Conservation (phyloP, 2,113 vertebrate species). For the Alligator mississippiensis region DNA sequence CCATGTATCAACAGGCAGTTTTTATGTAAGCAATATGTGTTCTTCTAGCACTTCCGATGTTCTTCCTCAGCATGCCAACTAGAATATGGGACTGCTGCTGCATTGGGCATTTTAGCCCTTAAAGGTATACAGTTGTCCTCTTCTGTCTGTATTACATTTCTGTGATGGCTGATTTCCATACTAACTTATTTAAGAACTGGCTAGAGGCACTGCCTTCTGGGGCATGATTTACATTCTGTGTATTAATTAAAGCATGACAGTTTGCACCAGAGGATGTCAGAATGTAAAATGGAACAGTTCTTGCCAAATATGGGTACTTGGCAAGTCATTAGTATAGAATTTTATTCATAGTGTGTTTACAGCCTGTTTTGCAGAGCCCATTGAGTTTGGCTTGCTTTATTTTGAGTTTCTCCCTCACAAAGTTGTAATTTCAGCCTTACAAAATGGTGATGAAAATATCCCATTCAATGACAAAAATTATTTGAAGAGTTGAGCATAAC, state of each 20-base stretch:
- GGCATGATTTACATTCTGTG: slow-evolving; percentile 35
- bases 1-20: background rate
- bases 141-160: background rate
- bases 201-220: slow-evolving; percentile 20
- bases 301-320: slow-evolving; percentile 50
- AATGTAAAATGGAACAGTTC: background rate
- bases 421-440: slow-evolving; percentile 14
- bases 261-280: slow-evolving; percentile 42
- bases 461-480: background rate
- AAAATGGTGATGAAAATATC: background rate
- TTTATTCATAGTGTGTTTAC: slow-evolving; percentile 7
- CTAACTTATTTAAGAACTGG: background rate
- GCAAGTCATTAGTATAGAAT: slow-evolving; percentile 22
- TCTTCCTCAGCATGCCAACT: background rate
- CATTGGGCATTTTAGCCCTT: background rate
- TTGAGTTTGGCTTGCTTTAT: slow-evolving; percentile 38
- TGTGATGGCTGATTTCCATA: background rate
- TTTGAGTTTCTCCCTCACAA: background rate
- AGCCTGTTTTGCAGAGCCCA: slow-evolving; percentile 11
- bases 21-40: fast-evolving
- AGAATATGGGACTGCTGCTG: background rate
- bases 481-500: background rate
- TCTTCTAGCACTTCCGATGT: background rate
- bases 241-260: slow-evolving; percentile 51
- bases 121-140: background rate